Evolutionary conservation across 1,140 invertebrate genomes (phyloP).

Genomic region (Drosophila pruinosa): DNA sequence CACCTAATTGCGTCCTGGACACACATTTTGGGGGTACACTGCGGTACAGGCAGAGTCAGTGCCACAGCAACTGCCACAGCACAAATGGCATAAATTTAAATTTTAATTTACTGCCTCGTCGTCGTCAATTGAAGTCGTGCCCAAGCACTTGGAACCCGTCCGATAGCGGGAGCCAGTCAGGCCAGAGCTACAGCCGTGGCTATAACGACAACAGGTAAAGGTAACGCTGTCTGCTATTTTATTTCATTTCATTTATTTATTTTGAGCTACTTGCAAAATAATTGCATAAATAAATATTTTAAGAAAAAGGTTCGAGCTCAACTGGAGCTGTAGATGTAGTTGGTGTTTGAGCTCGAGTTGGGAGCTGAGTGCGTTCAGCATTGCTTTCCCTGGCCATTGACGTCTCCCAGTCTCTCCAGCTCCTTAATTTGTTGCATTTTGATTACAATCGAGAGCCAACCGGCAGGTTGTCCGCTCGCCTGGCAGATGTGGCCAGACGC

Average conservation of each 20-base stretch:
- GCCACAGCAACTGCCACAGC: constrained; percentile 14
- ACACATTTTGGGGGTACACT: constrained; percentile 35
- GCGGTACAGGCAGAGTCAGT: constrained; percentile 20
- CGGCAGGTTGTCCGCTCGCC: constrained; percentile 45
- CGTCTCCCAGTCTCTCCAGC: constrained; percentile 35
- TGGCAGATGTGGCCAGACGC: constrained; percentile 52
- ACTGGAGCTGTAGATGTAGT: background rate
- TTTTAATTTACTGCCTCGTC: constrained; percentile 79
- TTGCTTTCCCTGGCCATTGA: constrained; percentile 19
- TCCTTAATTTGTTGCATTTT: constrained; percentile 81
- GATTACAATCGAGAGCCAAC: constrained; percentile 67
- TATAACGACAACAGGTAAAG: constrained; percentile 1
- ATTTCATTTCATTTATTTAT: constrained; percentile 83
- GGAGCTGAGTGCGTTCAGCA: background rate
- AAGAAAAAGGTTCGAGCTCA: constrained; percentile 65
- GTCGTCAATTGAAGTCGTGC: constrained; percentile 74
- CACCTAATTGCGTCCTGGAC: constrained; percentile 43
- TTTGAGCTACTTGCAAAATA: constrained; percentile 83
- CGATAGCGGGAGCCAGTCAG: constrained; percentile 18
- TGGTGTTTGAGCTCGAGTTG: background rate
- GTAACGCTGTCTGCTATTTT: constrained; percentile 57
- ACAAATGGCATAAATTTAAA: constrained; percentile 82
- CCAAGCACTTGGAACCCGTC: constrained; percentile 60
- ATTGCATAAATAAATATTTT: constrained; percentile 83
- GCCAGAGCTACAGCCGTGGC: background rate